These are phyloP conservation scores for Folsomia manolachei DNA, from an alignment of 2,888 invertebrate species.

Conservation along the genomic window DNA sequence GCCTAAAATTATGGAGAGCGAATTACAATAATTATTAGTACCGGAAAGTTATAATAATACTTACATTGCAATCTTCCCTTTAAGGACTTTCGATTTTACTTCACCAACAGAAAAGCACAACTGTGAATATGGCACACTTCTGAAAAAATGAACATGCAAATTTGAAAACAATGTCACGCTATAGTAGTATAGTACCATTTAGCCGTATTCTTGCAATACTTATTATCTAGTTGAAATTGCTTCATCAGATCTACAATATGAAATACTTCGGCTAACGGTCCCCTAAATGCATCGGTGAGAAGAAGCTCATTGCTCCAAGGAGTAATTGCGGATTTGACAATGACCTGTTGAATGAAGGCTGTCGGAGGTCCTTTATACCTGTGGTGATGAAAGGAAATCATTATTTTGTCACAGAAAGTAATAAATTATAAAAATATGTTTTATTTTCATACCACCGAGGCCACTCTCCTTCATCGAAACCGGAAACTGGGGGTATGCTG, in stretches of 20 bases:
- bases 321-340: slow-evolving; percentile 67
- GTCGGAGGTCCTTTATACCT: slow-evolving; percentile 56
- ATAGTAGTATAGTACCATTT: too few species aligned
- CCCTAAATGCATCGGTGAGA: slow-evolving; percentile 86
- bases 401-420: too few species aligned
- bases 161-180: not conserved
- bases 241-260: slow-evolving; percentile 79
- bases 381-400: too few species aligned
- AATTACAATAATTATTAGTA: too few species aligned
- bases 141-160: not conserved
- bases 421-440: too few species aligned
- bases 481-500: slow-evolving; percentile 48
- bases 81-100: slow-evolving; percentile 63
- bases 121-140: slow-evolving; percentile 58
- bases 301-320: slow-evolving; percentile 82
- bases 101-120: slow-evolving; percentile 53
- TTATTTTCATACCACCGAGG: slow-evolving; percentile 54
- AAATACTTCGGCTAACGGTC: slow-evolving; percentile 85
- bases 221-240: slow-evolving; percentile 72
- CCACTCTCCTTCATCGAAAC: slow-evolving; percentile 40
- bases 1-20: too few species aligned
- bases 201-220: slow-evolving; percentile 58
- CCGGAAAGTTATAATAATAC: too few species aligned
- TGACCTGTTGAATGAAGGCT: slow-evolving; percentile 58
- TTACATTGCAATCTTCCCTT: slow-evolving; percentile 60